These are phyloP conservation scores for Aspiorhynchus laticeps DNA, from an alignment of 2,113 vertebrate species.

Conservation along the genomic window DNA sequence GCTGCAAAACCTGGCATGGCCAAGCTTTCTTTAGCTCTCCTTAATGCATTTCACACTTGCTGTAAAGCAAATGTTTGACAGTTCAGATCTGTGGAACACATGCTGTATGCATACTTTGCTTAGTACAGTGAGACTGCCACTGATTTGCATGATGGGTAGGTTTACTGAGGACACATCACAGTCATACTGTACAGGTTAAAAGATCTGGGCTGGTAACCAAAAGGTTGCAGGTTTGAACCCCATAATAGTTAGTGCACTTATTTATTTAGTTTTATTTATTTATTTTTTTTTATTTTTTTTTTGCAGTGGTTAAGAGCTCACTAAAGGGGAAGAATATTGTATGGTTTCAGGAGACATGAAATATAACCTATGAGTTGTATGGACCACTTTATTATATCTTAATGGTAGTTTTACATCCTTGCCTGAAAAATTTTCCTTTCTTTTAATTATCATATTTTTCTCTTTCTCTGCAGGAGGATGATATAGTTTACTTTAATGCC, in stretches of 20 bases:
- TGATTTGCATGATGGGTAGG: not conserved
- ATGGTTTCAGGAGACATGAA: too few relatives aligned
- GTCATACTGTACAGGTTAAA: not conserved
- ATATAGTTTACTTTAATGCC: slow-evolving; percentile 95
- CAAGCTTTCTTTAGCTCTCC: not conserved
- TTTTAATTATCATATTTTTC: slow-evolving; percentile 50
- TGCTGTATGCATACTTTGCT: slow-evolving; percentile 9
- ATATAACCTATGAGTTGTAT: too few relatives aligned
- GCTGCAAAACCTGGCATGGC: not conserved
- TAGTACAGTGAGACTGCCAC: not conserved
- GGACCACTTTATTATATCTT: not conserved
- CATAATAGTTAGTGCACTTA: not conserved
- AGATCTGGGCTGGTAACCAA: not conserved
- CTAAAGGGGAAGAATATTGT: too few relatives aligned
- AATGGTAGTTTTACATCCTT: not conserved
- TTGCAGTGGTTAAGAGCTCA: too few relatives aligned
- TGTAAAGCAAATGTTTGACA: not conserved
- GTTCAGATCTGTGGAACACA: not conserved
- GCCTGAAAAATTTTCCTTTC: not conserved
- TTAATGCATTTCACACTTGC: not conserved
- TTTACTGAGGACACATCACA: not conserved
- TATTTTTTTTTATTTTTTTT: too few relatives aligned
- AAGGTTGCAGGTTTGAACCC: not conserved
- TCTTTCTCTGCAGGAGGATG: slow-evolving; percentile 80
- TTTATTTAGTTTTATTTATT: too few relatives aligned